Base-by-base conservation (phyloP, 1,140 invertebrate species). In the Tetragnatha versicolor region DNA sequence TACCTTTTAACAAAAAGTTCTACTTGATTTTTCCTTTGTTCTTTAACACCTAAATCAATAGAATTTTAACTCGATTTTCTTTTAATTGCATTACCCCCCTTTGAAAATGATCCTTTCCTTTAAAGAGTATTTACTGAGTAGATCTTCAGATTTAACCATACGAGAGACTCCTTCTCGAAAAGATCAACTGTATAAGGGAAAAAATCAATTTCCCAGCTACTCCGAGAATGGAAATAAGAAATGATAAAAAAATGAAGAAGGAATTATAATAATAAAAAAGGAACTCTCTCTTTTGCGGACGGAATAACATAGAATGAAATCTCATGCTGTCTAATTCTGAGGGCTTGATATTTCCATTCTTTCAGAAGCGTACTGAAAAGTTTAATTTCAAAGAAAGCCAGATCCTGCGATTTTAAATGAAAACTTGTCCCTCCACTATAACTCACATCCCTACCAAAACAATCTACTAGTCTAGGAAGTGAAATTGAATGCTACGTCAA, bases 281-380 rank as follows among this genome's bases (percentile, higher is more conserved):
- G n/a, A 70, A 53, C 20, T 69, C 68, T 27, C n/a, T n/a, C n/a
- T n/a, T n/a, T 17, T 70, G 68, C 27, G 68, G 68, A 53, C 27
- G 10, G n/a, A n/a, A 49, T 37, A 55, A n/a, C 47, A 70, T 12
- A 33, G 68, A 70, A 70, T 70, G 53, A 70, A 70, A 70, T 70
- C 47, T 39, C 47, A 70, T 70, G 55, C 49, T 55, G 20, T 49
- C 4, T 29, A 35, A 53, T 53, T 37, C 51, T 55, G 47, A 37
- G 55, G 49, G n/a, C 17, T 70, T 27, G 27, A 9, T 42, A 45
- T 42, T 70, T 55, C 49, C 17, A 55, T 39, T 51, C 25, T 27
- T 22, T 42, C n/a, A 55, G 55, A 53, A 70, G 20, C 55, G 12
- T 33, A 51, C 47, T 47, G 29, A 69, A 63, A n/a, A 33, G n/a